Evolutionary conservation across 2,797 vertebrate species (phyloP).

Genomic region (Poeciliopsis turneri): DNA sequence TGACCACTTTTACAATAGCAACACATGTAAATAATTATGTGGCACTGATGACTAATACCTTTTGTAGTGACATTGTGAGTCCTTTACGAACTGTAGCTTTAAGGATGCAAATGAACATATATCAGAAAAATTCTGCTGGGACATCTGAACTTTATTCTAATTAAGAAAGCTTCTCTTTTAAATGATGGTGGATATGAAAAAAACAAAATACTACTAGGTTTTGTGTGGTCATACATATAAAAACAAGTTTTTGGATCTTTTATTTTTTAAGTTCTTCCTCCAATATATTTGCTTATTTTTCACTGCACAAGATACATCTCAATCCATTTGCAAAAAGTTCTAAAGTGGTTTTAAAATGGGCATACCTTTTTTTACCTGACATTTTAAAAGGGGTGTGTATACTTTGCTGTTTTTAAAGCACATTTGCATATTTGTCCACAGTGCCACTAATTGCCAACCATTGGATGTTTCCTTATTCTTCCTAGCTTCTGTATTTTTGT

Average conservation of each 20-base stretch:
- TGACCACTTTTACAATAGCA: background rate
- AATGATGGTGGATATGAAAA: background rate
- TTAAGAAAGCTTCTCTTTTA: background rate
- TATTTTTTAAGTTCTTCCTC: background rate
- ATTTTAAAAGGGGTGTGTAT: background rate
- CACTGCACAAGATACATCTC: background rate
- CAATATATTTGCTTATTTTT: background rate
- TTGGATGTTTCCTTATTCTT: constrained; percentile 27
- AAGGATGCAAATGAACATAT: background rate
- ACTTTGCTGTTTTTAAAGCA: background rate
- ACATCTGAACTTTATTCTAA: background rate
- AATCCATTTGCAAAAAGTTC: background rate
- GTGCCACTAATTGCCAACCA: constrained; percentile 37
- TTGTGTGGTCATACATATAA: background rate
- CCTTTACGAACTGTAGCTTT: background rate
- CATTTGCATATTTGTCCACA: constrained; percentile 25
- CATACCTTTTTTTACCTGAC: background rate
- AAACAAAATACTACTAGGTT: background rate
- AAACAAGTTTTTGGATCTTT: background rate
- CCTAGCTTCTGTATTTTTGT: constrained; percentile 41
- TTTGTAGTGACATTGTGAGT: background rate
- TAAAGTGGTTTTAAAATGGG: background rate
- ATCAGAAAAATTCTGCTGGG: background rate
- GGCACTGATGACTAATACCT: background rate
- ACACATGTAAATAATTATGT: background rate